Percentiles rank a stretch among this genome's conserved stretches.
These are phyloP conservation scores for Ptychochromis oligacanthus DNA, from an alignment of 2,113 vertebrate species.

Conservation along the genomic window DNA sequence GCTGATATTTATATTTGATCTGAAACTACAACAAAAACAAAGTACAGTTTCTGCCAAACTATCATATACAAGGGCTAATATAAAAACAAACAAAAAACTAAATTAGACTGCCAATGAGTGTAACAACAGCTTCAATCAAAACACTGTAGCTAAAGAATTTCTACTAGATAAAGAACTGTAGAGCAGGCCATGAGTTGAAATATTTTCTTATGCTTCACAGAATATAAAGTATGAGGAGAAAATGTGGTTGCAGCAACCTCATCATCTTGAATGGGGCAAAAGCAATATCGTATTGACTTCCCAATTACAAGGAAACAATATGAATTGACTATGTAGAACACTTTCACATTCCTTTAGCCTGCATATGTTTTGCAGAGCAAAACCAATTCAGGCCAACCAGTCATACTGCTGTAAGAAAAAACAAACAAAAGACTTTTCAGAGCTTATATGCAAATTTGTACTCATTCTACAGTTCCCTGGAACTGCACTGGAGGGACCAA, in stretches of 20 bases:
- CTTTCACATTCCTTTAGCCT: neutral
- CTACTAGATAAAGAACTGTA: neutral
- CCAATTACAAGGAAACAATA: slow-evolving; percentile 4
- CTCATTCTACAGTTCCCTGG: neutral
- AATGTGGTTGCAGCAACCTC: neutral
- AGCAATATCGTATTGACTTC: neutral
- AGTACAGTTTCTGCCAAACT: neutral
- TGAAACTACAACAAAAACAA: neutral
- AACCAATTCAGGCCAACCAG: neutral
- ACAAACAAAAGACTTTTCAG: neutral
- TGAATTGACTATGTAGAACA: neutral
- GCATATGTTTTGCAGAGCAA: neutral
- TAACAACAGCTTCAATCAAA: neutral
- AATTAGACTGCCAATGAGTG: neutral
- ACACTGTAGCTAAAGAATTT: neutral
- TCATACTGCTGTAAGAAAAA: neutral
- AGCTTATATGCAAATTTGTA: neutral
- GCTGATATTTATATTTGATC: neutral
- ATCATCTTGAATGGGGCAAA: neutral
- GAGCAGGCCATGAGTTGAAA: neutral
- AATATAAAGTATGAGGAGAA: neutral
- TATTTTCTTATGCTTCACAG: slow-evolving; percentile 1
- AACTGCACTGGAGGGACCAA: neutral
- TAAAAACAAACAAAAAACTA: neutral
- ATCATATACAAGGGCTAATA: neutral